phyloP scores from a whole-genome alignment of 2,113 vertebrate genomes.

The Neopipo cinnamomea region DNA sequence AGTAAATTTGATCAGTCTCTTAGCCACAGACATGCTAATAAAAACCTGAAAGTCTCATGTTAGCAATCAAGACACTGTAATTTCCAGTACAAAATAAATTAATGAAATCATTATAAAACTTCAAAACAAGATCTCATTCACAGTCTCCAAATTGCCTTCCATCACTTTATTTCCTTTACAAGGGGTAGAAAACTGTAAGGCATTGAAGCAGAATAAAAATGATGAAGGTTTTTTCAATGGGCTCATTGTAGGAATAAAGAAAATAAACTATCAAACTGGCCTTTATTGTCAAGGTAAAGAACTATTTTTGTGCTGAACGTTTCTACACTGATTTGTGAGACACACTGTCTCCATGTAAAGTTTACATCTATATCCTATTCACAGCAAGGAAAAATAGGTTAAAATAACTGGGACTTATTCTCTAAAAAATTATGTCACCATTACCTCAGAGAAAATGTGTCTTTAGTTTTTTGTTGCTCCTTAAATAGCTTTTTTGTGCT shows the following conservation, averaged over 20 bases:
- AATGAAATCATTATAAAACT: slow-evolving; percentile 64
- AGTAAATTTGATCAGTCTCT: slow-evolving; percentile 44
- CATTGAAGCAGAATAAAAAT: slow-evolving; percentile 62
- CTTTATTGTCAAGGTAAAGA: slow-evolving; percentile 74
- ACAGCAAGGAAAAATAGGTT: slow-evolving; percentile 67
- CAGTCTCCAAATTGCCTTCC: slow-evolving; percentile 53
- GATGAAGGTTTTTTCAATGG: slow-evolving; percentile 64
- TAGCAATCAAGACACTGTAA: slow-evolving; percentile 64
- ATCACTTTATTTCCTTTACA: slow-evolving; percentile 69
- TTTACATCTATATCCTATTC: slow-evolving; percentile 74
- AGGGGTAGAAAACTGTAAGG: slow-evolving; percentile 58
- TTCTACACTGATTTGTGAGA: slow-evolving; percentile 67
- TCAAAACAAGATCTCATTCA: slow-evolving; percentile 71
- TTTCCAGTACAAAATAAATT: slow-evolving; percentile 65
- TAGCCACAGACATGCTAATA: slow-evolving; percentile 59
- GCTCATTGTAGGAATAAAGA: slow-evolving; percentile 69
- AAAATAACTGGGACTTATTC: slow-evolving; percentile 75
- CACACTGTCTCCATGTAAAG: slow-evolving; percentile 73
- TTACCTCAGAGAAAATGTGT: slow-evolving; percentile 79
- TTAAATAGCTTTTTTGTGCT: slow-evolving; percentile 73
- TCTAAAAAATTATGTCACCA: slow-evolving; percentile 77
- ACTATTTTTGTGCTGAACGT: slow-evolving; percentile 48
- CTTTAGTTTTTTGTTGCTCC: slow-evolving; percentile 74
- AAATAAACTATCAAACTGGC: slow-evolving; percentile 66
- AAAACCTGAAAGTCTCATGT: slow-evolving; percentile 57